Evolutionary conservation across 2,797 vertebrate genomes (phyloP).

Genomic region (Hipposideros larvatus): DNA sequence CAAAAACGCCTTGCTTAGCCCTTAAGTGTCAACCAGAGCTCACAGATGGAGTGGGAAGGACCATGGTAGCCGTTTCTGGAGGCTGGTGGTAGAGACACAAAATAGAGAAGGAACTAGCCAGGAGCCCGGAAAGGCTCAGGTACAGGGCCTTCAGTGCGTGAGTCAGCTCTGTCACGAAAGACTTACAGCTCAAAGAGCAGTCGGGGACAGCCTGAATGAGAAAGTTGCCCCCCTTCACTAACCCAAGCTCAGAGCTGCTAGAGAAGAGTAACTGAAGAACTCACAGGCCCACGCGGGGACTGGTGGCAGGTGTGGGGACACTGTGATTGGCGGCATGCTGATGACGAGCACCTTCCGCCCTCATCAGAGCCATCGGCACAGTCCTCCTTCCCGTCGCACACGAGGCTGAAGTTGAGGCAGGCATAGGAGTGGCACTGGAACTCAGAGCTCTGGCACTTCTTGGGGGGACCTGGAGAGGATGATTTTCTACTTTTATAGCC

Average conservation of each 20-base stretch:
- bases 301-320: constrained; percentile 91
- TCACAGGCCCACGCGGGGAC: constrained; percentile 93
- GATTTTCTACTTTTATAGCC: background rate
- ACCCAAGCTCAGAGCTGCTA: fast-evolving
- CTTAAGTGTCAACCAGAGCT: background rate
- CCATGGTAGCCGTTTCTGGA: background rate
- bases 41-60: background rate
- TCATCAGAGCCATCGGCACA: constrained; percentile 93
- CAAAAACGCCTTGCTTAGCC: background rate
- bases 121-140: background rate
- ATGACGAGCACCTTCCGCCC: constrained; percentile 87
- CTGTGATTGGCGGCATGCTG: constrained; percentile 65
- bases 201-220: background rate
- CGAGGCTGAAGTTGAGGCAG: constrained; percentile 89
- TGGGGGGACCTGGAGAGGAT: constrained; percentile 86
- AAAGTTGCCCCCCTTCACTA: fast-evolving
- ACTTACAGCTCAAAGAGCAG: too few relatives aligned
- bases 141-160: fast-evolving
- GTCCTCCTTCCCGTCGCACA: constrained; percentile 91
- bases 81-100: fast-evolving
- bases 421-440: constrained; percentile 89
- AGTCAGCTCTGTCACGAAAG: background rate
- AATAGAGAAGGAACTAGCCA: background rate
- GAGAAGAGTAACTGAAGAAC: constrained; percentile 70
- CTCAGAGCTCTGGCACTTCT: constrained; percentile 88